Conservation (phyloP, 2,113 vertebrate species). For the Pangasianodon hypophthalmus region DNA sequence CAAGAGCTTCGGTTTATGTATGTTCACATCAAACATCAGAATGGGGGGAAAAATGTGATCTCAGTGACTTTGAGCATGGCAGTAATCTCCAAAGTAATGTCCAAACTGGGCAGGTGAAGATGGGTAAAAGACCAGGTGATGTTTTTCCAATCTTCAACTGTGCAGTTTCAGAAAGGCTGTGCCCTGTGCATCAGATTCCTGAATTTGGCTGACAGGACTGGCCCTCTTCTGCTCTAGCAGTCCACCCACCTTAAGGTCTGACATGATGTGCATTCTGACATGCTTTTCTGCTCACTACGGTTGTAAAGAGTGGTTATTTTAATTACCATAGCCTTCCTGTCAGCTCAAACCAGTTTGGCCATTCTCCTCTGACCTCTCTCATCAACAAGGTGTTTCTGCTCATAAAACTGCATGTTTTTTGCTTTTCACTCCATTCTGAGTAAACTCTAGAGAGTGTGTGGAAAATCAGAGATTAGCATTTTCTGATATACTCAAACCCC, state of each 20-base stretch:
- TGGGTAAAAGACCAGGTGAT: background rate
- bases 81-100: background rate
- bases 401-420: background rate
- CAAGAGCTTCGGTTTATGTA: background rate
- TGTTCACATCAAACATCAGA: too few relatives aligned
- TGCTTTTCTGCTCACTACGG: background rate
- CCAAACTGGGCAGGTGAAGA: too few relatives aligned
- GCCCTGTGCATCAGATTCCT: background rate
- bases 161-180: background rate
- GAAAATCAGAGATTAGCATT: background rate
- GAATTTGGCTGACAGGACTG: background rate
- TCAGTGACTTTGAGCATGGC: slow-evolving; percentile 44
- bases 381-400: background rate
- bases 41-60: background rate
- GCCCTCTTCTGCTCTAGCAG: background rate
- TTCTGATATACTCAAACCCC: background rate
- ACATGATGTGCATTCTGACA: background rate
- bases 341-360: background rate
- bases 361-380: background rate
- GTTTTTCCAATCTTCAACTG: background rate
- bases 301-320: background rate
- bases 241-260: background rate
- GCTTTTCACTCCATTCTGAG: background rate
- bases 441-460: background rate
- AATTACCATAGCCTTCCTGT: background rate